phyloP scores from a whole-genome alignment of 2,797 vertebrate genomes.

The Emys orbicularis region DNA sequence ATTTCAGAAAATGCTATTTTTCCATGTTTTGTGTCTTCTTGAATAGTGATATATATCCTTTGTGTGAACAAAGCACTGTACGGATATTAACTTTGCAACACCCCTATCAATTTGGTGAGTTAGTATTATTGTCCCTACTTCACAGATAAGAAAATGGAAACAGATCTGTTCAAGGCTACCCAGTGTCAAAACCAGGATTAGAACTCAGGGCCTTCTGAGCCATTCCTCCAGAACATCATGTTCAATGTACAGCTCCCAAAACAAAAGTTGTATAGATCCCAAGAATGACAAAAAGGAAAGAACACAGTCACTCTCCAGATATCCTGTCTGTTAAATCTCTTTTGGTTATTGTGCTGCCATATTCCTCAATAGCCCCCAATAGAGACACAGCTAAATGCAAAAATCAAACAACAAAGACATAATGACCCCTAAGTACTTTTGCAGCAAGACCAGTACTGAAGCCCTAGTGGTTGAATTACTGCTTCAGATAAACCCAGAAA shows the following conservation, averaged over 20 bases:
- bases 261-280: neutral
- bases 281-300: neutral
- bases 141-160: neutral
- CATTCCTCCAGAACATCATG: neutral
- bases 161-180: neutral
- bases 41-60: neutral
- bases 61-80: neutral
- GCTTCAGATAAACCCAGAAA: too few relatives aligned
- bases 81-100: neutral
- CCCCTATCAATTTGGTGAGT: neutral
- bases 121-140: neutral
- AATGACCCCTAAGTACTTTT: too few relatives aligned
- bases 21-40: neutral
- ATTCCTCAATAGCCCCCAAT: neutral
- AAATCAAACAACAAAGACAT: neutral
- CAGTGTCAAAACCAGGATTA: neutral
- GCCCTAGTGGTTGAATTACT: too few relatives aligned
- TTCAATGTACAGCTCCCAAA: neutral
- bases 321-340: neutral
- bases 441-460: too few relatives aligned
- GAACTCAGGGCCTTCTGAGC: neutral
- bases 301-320: neutral
- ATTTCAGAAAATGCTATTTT: constrained; percentile 4
- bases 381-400: neutral
- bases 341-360: neutral